Evolutionary conservation across 2,113 vertebrate species (phyloP).

Genomic region (Phalacrocorax aristotelis): DNA sequence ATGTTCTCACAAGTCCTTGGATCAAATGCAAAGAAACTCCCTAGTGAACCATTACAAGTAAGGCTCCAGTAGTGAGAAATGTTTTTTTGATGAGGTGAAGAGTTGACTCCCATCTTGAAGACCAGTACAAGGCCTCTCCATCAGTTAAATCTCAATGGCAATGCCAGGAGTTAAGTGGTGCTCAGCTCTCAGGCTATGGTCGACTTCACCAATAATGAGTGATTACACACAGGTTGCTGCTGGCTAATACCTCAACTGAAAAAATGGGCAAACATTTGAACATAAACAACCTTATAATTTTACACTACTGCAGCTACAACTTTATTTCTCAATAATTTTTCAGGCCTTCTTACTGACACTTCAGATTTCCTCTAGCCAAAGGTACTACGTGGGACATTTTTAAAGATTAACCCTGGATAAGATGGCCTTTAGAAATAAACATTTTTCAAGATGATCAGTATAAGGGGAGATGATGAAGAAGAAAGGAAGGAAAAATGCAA

Average conservation of each 20-base stretch:
- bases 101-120: rapidly evolving
- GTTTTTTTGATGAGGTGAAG: neutral
- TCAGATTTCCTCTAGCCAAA: neutral
- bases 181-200: neutral
- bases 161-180: neutral
- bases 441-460: neutral
- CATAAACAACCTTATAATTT: neutral
- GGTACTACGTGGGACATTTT: neutral
- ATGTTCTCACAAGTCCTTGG: neutral
- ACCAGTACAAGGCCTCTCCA: neutral
- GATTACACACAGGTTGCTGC: neutral
- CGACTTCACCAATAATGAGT: neutral
- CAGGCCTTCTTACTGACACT: neutral
- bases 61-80: neutral
- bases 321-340: neutral
- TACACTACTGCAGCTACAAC: neutral
- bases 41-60: rapidly evolving
- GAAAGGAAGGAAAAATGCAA: neutral
- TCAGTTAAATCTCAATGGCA: rapidly evolving
- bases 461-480: neutral
- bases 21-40: neutral
- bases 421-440: neutral
- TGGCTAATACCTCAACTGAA: neutral
- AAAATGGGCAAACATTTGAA: neutral
- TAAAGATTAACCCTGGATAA: neutral